These are phyloP conservation scores for Linepithema humile DNA, from an alignment of 1,140 invertebrate genomes.

Conservation along the genomic window DNA sequence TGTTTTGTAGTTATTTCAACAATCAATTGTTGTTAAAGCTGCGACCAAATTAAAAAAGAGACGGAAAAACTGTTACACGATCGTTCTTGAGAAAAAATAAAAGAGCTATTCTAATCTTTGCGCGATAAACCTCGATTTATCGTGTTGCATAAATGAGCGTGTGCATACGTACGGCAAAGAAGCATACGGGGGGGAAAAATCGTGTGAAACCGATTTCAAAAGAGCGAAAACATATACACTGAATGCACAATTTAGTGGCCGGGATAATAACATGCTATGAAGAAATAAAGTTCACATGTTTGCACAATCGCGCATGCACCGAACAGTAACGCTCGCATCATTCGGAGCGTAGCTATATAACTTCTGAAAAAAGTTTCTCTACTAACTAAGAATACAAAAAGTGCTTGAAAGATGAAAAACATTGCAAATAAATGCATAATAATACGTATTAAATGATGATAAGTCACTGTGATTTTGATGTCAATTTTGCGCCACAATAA, in stretches of 20 bases:
- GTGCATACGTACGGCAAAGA: not conserved
- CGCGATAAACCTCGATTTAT: not conserved
- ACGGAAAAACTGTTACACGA: not conserved
- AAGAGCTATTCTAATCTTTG: not conserved
- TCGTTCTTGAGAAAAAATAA: conserved; percentile 2
- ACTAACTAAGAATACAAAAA: not conserved
- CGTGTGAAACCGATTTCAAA: conserved; percentile 44
- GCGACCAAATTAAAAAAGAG: not conserved
- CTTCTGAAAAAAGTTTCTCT: not conserved
- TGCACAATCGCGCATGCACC: conserved; percentile 29
- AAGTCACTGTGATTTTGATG: too few relatives aligned
- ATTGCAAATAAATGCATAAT: too few relatives aligned
- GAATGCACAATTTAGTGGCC: conserved; percentile 23
- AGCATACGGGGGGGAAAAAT: not conserved
- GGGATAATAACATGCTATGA: conserved; percentile 38
- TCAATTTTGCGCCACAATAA: too few relatives aligned
- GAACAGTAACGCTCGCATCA: conserved; percentile 19
- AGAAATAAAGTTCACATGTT: conserved; percentile 51
- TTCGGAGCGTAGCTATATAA: not conserved
- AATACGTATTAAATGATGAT: too few relatives aligned
- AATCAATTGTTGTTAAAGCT: not conserved
- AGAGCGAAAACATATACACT: conserved; percentile 13
- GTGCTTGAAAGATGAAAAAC: too few relatives aligned
- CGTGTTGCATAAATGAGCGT: not conserved
- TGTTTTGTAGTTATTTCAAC: not conserved